These are phyloP conservation scores for Chlorodrepanis virens DNA, from an alignment of 2,113 vertebrate species.

Conservation along the genomic window DNA sequence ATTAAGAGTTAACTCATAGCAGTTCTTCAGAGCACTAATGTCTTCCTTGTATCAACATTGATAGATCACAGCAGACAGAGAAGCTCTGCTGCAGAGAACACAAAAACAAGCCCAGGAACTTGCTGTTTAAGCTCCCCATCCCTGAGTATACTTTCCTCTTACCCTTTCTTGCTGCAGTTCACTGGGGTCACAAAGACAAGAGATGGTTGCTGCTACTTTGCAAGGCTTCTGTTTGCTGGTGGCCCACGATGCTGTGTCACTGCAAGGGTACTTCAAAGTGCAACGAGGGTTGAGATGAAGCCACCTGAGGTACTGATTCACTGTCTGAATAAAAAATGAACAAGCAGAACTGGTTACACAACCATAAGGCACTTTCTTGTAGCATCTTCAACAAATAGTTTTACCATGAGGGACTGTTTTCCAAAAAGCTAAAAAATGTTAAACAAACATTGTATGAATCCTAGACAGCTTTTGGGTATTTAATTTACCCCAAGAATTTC, in stretches of 20 bases:
- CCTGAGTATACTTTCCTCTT: background rate
- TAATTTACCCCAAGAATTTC: background rate
- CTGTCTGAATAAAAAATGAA: background rate
- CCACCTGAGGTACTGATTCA: background rate
- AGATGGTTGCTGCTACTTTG: background rate
- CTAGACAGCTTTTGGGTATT: background rate
- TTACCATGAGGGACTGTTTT: background rate
- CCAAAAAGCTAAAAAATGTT: background rate
- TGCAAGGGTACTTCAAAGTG: background rate
- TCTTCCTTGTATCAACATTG: background rate
- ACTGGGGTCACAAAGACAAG: background rate
- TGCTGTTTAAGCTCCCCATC: background rate
- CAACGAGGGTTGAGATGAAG: background rate
- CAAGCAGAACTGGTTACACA: background rate
- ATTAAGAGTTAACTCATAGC: background rate
- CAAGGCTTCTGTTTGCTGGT: background rate
- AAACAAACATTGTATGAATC: background rate
- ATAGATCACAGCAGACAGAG: background rate
- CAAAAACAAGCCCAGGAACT: background rate
- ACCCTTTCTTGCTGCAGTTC: background rate
- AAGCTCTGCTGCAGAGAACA: background rate
- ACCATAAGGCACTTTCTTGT: background rate
- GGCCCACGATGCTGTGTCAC: background rate
- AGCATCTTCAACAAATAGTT: background rate
- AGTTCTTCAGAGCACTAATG: background rate